Evolutionary conservation across 2,888 invertebrate species (phyloP).

Genomic region (Catocala sponsa): DNA sequence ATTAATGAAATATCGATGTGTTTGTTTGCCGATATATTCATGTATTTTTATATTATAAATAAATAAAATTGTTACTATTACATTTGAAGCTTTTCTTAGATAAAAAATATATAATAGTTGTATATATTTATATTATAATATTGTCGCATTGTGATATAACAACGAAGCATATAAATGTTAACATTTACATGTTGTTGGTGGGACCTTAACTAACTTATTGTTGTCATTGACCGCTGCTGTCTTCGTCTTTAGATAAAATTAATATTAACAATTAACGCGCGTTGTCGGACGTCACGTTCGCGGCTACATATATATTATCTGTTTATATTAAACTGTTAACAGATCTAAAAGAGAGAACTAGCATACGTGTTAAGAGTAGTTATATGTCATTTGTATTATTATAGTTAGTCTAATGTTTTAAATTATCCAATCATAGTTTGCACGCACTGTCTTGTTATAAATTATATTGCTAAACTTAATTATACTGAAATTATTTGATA

Average conservation of each 20-base stretch:
- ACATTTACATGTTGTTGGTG: slow-evolving; percentile 20
- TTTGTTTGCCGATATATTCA: slow-evolving; percentile 14
- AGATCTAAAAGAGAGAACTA: slow-evolving; percentile 40
- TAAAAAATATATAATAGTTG: slow-evolving; percentile 12
- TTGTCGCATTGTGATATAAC: slow-evolving; percentile 38
- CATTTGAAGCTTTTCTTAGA: slow-evolving; percentile 12
- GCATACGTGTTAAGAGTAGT: slow-evolving; percentile 29
- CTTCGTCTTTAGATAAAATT: slow-evolving; percentile 1
- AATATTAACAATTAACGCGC: too few species aligned
- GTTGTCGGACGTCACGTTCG: too few species aligned
- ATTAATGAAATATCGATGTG: slow-evolving; percentile 21
- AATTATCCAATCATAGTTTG: slow-evolving; percentile 3
- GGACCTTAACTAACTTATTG: slow-evolving; percentile 30
- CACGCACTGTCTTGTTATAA: background rate
- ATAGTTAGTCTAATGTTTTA: slow-evolving; percentile 31
- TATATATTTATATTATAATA: slow-evolving; percentile 8
- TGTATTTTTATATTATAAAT: slow-evolving; percentile 19
- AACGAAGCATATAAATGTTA: slow-evolving; percentile 47
- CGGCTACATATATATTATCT: slow-evolving; percentile 8
- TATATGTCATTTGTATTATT: slow-evolving; percentile 6
- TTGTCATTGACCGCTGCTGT: slow-evolving; percentile 21
- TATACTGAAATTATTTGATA: background rate
- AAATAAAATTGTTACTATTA: slow-evolving; percentile 7
- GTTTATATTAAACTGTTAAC: slow-evolving; percentile 27
- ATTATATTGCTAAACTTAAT: slow-evolving; percentile 2